These are phyloP conservation scores for Hippotragus niger DNA, from an alignment of 2,113 vertebrate species.

Conservation along the genomic window DNA sequence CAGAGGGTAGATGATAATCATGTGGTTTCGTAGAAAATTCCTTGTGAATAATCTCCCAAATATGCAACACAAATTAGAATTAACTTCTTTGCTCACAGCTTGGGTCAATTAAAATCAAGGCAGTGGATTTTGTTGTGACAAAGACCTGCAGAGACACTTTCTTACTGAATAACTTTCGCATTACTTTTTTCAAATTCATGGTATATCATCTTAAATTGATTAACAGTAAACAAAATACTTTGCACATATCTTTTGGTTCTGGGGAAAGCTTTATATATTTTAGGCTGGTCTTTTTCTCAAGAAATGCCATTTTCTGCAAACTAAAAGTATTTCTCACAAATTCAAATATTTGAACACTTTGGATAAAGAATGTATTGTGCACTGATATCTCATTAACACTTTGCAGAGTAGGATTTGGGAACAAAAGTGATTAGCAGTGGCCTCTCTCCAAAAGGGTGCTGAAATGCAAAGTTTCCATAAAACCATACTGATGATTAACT, in stretches of 20 bases:
- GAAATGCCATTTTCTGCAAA: slow-evolving; percentile 11
- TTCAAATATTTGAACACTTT: background rate
- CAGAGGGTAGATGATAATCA: background rate
- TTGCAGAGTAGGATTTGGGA: background rate
- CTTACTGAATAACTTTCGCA: background rate
- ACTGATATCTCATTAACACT: background rate
- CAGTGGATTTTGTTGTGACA: background rate
- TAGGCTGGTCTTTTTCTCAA: background rate
- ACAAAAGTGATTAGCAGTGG: background rate
- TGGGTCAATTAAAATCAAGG: background rate
- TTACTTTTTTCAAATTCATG: background rate
- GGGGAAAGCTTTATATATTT: background rate
- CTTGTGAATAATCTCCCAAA: background rate
- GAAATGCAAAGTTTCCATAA: background rate
- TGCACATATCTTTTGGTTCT: background rate
- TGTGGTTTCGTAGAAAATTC: background rate
- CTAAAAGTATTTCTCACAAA: background rate
- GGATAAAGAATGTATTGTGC: background rate
- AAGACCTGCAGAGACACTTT: background rate
- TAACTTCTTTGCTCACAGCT: background rate
- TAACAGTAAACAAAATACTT: background rate
- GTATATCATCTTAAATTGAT: background rate
- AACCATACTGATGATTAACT: background rate
- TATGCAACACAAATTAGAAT: background rate
- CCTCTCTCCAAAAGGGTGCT: background rate